Evolutionary conservation across 1,140 invertebrate species (phyloP), one percentile per base, ranked within the genome.

Genomic region (Parapsyche elsis): DNA sequence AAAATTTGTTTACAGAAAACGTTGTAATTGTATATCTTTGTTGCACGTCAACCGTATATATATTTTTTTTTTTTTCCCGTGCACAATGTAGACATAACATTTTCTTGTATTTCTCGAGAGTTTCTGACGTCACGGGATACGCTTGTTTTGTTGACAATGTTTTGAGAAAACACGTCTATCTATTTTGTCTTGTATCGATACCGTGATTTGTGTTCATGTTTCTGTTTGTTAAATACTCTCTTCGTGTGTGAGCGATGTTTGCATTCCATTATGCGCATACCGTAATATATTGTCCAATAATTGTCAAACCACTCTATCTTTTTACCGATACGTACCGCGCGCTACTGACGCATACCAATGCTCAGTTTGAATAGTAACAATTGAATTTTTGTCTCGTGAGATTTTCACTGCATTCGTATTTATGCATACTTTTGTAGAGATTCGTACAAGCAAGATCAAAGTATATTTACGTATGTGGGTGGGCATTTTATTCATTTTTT

Each of bases 91-190:
- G 75, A 77, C 75, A 77, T 16, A 77, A 77, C 75, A 77, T 46
- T 30, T 49, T 9, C 57, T 64, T 46, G 71, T 16, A 23, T 75
- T 75, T 75, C 45, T 75, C 24, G 24, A 76, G 26, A 59, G 5
- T n/a, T 73, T 73, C 46, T 67, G 24, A 23, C 46, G 73, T 75
- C 49, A 75, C 73, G 49, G 73, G 45, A 75, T 75, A 75, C 73
- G 49, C 53, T 75, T 75, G 73, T 75, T 75, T 75, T 57, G 14
- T 49, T 73, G 71, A 73, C 38, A 24, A 73, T 73, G 71, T 73
- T 73, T 73, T 67, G 64, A 24, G 64, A 67, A 67, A 67, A 67
- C 64, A 26, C 64, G 64, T n/a, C 24, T 0, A 67, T 67, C 64
- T 67, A 26, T 67, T 67, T 67, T 12, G 64, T 23, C 24, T 26